Conservation (phyloP, 2,888 invertebrate species). For the Penaeus monodon region DNA sequence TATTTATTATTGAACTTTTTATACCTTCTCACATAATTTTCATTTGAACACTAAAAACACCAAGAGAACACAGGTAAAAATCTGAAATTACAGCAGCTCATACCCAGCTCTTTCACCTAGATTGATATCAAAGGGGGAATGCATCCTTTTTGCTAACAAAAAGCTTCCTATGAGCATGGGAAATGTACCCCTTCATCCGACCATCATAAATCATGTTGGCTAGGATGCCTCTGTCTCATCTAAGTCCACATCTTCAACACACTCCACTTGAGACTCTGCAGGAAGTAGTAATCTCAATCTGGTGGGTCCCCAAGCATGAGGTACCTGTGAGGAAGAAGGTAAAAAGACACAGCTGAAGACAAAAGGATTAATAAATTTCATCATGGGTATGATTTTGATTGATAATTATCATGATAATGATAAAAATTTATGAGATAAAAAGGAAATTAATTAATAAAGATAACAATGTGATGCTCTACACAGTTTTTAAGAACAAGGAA, state of each 20-base stretch:
- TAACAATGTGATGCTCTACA: neutral
- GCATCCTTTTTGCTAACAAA: conserved; percentile 98
- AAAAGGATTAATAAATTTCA: no score
- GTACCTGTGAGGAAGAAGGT: conserved; percentile 44
- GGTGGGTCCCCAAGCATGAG: conserved; percentile 77
- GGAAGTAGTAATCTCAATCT: conserved; percentile 89
- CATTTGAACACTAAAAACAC: no score
- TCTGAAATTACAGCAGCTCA: no score
- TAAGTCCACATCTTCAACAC: conserved; percentile 85
- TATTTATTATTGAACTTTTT: no score
- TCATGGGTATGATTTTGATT: neutral
- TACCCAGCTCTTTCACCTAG: neutral
- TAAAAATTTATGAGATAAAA: neutral
- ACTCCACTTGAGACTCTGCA: conserved; percentile 84
- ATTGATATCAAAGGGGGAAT: conserved; percentile 78
- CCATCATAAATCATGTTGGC: conserved; percentile 97
- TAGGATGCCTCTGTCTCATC: conserved; percentile 95
- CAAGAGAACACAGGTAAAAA: no score
- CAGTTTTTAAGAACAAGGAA: no score
- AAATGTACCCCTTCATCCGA: conserved; percentile 98
- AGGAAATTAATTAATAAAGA: neutral
- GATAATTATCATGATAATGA: neutral
- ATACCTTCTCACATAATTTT: no score
- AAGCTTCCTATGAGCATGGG: conserved; percentile 95
- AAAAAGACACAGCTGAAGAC: neutral